Evolutionary conservation across 2,113 vertebrate genomes (phyloP).

Genomic region (Paracanthobrama guichenoti): DNA sequence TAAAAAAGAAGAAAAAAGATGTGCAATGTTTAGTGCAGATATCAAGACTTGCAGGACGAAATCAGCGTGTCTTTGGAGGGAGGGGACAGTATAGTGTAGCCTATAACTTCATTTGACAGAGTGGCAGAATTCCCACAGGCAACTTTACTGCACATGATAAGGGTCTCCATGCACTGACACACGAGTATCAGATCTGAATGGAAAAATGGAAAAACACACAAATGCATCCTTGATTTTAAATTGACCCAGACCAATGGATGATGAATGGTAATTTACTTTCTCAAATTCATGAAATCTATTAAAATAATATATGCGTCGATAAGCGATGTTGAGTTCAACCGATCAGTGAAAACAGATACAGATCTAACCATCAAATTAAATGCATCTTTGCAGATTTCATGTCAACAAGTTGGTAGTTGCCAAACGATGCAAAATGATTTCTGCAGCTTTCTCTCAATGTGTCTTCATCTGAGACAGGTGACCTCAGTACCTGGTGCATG

Average conservation of each 20-base stretch:
- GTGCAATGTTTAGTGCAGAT: slow-evolving; percentile 2
- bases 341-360: background rate
- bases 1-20: background rate
- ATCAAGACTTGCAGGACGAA: background rate
- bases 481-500: slow-evolving; percentile 24
- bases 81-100: slow-evolving; percentile 6
- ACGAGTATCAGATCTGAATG: background rate
- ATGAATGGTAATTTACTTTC: background rate
- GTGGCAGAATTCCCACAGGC: slow-evolving; percentile 63
- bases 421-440: background rate
- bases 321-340: background rate
- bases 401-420: background rate
- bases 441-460: slow-evolving; percentile 18
- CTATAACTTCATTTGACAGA: slow-evolving; percentile 29
- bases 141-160: slow-evolving; percentile 11
- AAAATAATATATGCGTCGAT: background rate
- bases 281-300: background rate
- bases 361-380: background rate
- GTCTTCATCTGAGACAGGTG: slow-evolving; percentile 32
- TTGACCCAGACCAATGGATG: background rate
- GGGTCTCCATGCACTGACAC: slow-evolving; percentile 18
- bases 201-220: background rate
- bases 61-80: slow-evolving; percentile 40
- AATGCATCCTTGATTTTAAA: background rate
- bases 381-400: slow-evolving; percentile 28